Evolutionary conservation across 2,888 invertebrate species (phyloP).

Genomic region (Drosophila cracens): DNA sequence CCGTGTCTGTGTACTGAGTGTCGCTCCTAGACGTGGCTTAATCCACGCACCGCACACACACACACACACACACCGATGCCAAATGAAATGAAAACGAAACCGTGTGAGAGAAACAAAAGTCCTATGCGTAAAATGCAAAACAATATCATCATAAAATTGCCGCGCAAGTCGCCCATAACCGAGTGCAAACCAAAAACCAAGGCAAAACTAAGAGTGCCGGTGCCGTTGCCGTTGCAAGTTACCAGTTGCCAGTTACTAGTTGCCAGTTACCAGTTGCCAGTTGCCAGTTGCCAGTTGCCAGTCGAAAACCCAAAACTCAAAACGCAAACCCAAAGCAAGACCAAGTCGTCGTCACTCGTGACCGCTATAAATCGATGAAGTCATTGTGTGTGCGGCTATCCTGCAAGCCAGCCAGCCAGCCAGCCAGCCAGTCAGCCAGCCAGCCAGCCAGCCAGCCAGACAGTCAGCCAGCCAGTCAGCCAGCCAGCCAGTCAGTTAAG

Average conservation of each 20-base stretch:
- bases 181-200: conserved; percentile 25
- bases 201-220: conserved; percentile 3
- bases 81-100: conserved; percentile 31
- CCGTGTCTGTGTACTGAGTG: conserved; percentile 2
- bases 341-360: conserved; percentile 65
- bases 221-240: not conserved
- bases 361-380: conserved; percentile 81
- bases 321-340: conserved; percentile 26
- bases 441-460: not conserved
- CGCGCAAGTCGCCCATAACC: conserved; percentile 63
- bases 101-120: conserved; percentile 43
- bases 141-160: conserved; percentile 76
- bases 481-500: not conserved
- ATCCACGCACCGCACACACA: conserved; percentile 61
- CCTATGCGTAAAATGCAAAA: conserved; percentile 64
- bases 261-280: conserved; percentile 3
- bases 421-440: not conserved
- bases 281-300: conserved; percentile 6
- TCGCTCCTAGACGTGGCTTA: conserved; percentile 63
- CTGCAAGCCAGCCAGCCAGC: conserved; percentile 14
- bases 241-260: not conserved
- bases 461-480: not conserved
- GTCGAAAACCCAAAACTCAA: conserved; percentile 14
- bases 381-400: conserved; percentile 69
- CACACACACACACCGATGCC: conserved; percentile 1